A percentile compares a stretch with the other conserved stretches of the same genome.
phyloP scores from a whole-genome alignment of 1,140 invertebrate species.

The Drosophila serrata region DNA sequence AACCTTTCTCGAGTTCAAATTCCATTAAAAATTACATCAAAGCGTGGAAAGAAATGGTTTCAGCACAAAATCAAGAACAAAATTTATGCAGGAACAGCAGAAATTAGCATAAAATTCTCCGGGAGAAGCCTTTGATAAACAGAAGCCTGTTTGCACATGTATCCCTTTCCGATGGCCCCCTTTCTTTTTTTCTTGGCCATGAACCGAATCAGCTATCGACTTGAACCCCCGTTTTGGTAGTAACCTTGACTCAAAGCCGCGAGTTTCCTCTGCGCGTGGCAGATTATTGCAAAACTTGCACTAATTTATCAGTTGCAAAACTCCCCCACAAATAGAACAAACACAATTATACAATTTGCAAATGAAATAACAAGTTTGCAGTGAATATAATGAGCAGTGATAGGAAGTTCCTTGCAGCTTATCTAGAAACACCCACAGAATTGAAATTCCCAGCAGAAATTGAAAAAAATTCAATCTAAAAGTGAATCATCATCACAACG shows the following conservation, averaged over 20 bases:
- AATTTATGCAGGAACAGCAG: slow-evolving; percentile 24
- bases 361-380: slow-evolving; percentile 27
- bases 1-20: slow-evolving; percentile 7
- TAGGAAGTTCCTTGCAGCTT: slow-evolving; percentile 13
- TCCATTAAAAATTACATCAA: slow-evolving; percentile 34
- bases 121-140: slow-evolving; percentile 22
- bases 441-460: neutral
- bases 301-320: slow-evolving; percentile 24
- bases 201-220: slow-evolving; percentile 20
- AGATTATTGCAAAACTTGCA: slow-evolving; percentile 42
- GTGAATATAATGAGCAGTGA: slow-evolving; percentile 7
- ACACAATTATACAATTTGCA: slow-evolving; percentile 24
- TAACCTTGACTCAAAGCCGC: slow-evolving; percentile 28
- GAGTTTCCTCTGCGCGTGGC: slow-evolving; percentile 15
- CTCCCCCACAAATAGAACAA: slow-evolving; percentile 16
- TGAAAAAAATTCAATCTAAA: neutral
- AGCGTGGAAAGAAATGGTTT: slow-evolving; percentile 19
- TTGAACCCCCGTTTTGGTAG: slow-evolving; percentile 15
- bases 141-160: slow-evolving; percentile 23
- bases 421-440: slow-evolving; percentile 8
- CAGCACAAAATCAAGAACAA: slow-evolving; percentile 22
- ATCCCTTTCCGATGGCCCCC: slow-evolving; percentile 4
- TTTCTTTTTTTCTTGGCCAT: slow-evolving; percentile 16
- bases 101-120: slow-evolving; percentile 37
- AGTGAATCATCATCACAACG: slow-evolving; percentile 21